phyloP scores from a whole-genome alignment of 1,140 invertebrate species.

The Meteorus sp. region DNA sequence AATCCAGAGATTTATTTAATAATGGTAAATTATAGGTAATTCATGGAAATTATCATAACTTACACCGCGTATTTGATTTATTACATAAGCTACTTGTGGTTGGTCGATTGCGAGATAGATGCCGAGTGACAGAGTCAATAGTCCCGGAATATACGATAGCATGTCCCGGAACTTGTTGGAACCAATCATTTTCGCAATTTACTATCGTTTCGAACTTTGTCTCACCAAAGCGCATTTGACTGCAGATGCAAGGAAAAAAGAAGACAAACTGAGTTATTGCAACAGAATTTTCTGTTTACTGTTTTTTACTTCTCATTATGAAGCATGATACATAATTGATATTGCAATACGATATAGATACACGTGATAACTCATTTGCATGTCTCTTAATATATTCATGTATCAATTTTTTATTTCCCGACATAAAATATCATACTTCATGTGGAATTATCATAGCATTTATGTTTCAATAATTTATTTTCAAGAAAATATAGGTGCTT shows the following conservation, averaged over 20 bases:
- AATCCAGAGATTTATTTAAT: conserved; percentile 5
- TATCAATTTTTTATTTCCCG: no score
- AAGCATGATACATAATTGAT: no score
- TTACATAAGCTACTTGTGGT: conserved; percentile 16
- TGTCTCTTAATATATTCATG: no score
- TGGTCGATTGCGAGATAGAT: conserved; percentile 12
- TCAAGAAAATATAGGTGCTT: no score
- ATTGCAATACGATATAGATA: no score
- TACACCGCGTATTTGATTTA: conserved; percentile 12
- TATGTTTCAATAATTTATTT: no score
- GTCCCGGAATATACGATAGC: conserved; percentile 17
- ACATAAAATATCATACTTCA: no score
- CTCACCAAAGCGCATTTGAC: not conserved
- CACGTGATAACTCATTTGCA: no score
- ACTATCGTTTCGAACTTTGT: not conserved
- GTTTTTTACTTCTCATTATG: not conserved
- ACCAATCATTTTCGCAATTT: not conserved
- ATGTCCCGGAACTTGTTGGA: conserved; percentile 5
- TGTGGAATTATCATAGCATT: no score
- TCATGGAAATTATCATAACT: conserved; percentile 3
- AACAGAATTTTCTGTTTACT: not conserved
- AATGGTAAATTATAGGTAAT: not conserved
- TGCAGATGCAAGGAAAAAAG: not conserved
- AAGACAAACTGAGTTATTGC: not conserved
- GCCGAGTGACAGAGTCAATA: conserved; percentile 17